Conservation (phyloP, 2,797 vertebrate species). For the Sebastes paucispinis region DNA sequence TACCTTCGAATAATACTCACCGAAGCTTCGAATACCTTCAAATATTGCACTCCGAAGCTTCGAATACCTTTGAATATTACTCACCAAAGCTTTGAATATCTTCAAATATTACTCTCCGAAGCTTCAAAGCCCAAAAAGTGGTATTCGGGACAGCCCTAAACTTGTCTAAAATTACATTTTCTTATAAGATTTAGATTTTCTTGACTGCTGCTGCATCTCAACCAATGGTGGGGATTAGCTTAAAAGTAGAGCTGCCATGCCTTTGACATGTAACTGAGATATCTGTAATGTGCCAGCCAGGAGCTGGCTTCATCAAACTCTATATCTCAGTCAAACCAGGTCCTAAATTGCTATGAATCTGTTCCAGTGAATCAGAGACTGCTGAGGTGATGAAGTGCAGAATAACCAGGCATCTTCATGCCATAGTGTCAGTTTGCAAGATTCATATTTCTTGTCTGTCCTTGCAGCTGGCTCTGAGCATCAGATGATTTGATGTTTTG, state of each 20-base stretch:
- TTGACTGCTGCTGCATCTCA: neutral
- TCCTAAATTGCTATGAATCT: conserved; percentile 24
- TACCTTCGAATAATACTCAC: no score
- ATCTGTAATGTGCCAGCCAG: neutral
- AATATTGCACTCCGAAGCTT: no score
- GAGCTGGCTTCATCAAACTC: neutral
- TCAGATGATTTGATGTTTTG: conserved; percentile 48
- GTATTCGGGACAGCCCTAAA: no score
- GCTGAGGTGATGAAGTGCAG: conserved; percentile 44
- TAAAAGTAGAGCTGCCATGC: neutral
- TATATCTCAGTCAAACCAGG: conserved; percentile 24
- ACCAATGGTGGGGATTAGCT: neutral
- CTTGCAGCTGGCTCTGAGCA: conserved; percentile 28
- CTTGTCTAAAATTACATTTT: neutral
- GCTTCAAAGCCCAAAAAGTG: no score
- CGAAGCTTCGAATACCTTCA: no score
- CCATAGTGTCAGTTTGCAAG: conserved; percentile 39
- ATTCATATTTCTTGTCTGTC: conserved; percentile 27
- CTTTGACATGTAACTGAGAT: neutral
- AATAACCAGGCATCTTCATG: conserved; percentile 25
- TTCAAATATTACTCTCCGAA: no score
- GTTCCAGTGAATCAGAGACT: conserved; percentile 10
- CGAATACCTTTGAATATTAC: no score
- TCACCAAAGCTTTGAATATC: no score
- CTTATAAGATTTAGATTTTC: neutral